phyloP scores from a whole-genome alignment of 2,888 invertebrate genomes.

The Thymelicus lineola region DNA sequence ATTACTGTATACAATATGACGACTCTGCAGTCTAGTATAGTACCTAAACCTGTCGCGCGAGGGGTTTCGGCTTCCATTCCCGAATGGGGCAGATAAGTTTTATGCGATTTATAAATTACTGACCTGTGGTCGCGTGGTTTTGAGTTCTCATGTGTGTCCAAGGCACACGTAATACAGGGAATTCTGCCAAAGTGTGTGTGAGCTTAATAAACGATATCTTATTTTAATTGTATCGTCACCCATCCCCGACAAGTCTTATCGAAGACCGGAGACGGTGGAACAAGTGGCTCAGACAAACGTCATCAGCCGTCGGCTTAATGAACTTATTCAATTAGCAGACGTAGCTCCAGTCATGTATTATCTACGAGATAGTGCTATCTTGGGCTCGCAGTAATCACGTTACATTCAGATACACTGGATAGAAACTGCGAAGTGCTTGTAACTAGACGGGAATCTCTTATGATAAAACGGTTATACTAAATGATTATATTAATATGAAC shows the following conservation, averaged over 20 bases:
- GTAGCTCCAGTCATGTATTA: not conserved
- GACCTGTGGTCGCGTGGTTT: no score
- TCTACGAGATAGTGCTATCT: slow-evolving; percentile 19
- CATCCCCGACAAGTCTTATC: not conserved
- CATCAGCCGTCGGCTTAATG: slow-evolving; percentile 8
- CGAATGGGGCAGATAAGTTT: no score
- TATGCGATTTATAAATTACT: no score
- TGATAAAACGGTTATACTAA: not conserved
- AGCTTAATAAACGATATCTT: no score
- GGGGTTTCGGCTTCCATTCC: no score
- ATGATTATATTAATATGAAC: no score
- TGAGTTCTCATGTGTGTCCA: no score
- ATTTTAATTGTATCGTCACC: not conserved
- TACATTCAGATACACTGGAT: slow-evolving; percentile 2
- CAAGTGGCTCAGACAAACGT: not conserved
- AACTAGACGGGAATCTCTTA: not conserved
- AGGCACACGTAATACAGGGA: no score
- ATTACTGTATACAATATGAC: no score
- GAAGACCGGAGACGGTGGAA: not conserved
- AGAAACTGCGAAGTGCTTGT: slow-evolving; percentile 16
- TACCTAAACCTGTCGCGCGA: no score
- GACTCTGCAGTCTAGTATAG: no score
- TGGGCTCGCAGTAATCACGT: slow-evolving; percentile 1
- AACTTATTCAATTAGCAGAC: slow-evolving; percentile 31
- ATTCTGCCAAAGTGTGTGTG: no score